These are phyloP conservation scores for Spodoptera littoralis DNA, from an alignment of 2,888 invertebrate genomes.

Conservation along the genomic window DNA sequence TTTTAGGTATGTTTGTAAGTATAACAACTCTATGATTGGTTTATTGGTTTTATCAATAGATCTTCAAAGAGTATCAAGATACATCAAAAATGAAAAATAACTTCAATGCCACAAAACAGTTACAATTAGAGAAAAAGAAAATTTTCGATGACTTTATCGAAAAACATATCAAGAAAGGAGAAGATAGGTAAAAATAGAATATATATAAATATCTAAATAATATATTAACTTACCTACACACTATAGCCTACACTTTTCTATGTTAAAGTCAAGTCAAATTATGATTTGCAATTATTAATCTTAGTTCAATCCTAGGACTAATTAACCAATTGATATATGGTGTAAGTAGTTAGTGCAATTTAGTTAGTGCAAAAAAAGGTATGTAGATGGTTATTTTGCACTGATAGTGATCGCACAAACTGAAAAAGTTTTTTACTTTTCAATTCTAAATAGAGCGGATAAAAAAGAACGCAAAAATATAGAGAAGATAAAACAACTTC, in stretches of 20 bases:
- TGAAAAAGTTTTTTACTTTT: background rate
- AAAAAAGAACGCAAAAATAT: constrained; percentile 21
- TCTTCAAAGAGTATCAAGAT: constrained; percentile 55
- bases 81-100: constrained; percentile 45
- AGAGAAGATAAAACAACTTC: constrained; percentile 30
- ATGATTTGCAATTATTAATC: too few species aligned
- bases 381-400: too few species aligned
- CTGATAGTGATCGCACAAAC: too few species aligned
- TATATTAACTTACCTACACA: too few species aligned
- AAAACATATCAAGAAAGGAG: constrained; percentile 56
- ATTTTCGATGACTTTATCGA: constrained; percentile 66
- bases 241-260: too few species aligned
- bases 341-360: too few species aligned
- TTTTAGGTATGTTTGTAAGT: too few species aligned
- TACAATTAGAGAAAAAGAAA: constrained; percentile 59
- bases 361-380: too few species aligned
- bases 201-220: too few species aligned
- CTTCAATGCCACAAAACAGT: constrained; percentile 60
- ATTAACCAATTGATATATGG: too few species aligned
- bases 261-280: too few species aligned
- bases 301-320: too few species aligned
- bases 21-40: background rate
- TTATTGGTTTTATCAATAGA: constrained; percentile 46
- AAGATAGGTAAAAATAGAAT: constrained; percentile 52
- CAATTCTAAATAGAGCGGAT: constrained; percentile 19